Evolutionary conservation across 1,140 invertebrate species (phyloP).

Genomic region (Teleopsis dalmanni): DNA sequence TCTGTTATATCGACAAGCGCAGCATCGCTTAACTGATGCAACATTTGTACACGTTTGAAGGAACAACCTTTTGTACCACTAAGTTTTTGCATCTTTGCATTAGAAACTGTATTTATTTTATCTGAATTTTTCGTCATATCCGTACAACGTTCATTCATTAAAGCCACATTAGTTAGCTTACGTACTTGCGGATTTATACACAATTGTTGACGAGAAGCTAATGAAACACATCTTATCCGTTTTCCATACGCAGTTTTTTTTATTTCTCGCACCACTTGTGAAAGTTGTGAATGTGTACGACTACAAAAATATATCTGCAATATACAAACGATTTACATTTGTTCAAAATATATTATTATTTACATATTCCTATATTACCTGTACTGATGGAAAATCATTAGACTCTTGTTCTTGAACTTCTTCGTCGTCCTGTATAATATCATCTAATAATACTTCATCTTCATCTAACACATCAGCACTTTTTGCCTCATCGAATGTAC

Average conservation of each 20-base stretch:
- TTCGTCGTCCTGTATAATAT: not conserved
- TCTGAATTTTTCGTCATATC: conserved; percentile 57
- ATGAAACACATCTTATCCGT: conserved; percentile 65
- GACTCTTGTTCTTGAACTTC: not conserved
- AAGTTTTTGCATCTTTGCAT: too few relatives aligned
- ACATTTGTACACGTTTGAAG: conserved; percentile 48
- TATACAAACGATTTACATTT: conserved; percentile 10
- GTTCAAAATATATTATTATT: not conserved
- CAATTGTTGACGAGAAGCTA: conserved; percentile 87
- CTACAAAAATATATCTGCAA: conserved; percentile 86
- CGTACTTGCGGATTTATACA: conserved; percentile 83
- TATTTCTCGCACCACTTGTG: conserved; percentile 89
- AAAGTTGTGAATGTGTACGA: conserved; percentile 91
- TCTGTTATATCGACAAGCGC: conserved; percentile 69
- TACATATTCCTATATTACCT: not conserved
- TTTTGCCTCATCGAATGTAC: not conserved
- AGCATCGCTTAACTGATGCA: conserved; percentile 56
- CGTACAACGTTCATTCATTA: conserved; percentile 93
- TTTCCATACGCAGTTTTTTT: conserved; percentile 72
- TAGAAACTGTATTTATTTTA: conserved; percentile 48
- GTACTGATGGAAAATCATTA: conserved; percentile 2
- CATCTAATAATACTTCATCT: not conserved
- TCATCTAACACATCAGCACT: not conserved
- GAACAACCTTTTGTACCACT: conserved; percentile 47
- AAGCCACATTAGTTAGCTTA: conserved; percentile 63